Evolutionary conservation across 2,797 vertebrate genomes (phyloP), one percentile per base, ranked within the genome.

Genomic region (Moxostoma hubbsi): DNA sequence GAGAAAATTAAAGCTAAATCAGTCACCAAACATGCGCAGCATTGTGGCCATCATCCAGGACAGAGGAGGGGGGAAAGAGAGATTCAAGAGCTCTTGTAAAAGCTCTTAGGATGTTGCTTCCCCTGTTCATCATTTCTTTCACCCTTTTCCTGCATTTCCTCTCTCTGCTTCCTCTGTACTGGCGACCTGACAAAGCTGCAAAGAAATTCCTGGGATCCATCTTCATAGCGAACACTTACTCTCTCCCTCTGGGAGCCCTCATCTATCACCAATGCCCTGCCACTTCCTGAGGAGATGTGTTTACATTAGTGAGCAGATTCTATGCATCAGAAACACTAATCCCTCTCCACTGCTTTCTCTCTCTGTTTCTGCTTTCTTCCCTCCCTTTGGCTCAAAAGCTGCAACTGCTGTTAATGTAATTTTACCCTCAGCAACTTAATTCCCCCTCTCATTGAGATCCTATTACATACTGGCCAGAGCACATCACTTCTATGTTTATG

Each of bases 231-330:
- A 80, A 43, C 55, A 18, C 67, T 70, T 54, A 77, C 51, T 49
- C 13, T 77, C 79, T 85, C 88, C 89, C 88, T 82, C 74, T 82
- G 87, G 88, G 88, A 90, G 84, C 81, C 82, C 84, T 88, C 87
- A 88, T 89, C 86, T 89, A 90, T 92, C 89, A 90, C 83, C 74
- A 79, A 84, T 81, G 82, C 81, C 46, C 77, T 78, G 83, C 81
- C 80, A 87, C 88, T 90, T 90, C 89, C 89, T 88, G 85, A 85
- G 84, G 84, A 86, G 83, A 85, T 87, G 88, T 88, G 89, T 89
- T 90, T 90, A 90, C 81, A 87, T 88, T 87, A 89, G 84, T 64
- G 77, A 85, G 84, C 86, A 83, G 87, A 89, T 90, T 84, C 86
- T 86, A 87, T 71, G 71, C 61, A 46, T 85, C 82, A 86, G 79